Evolutionary conservation across 2,113 vertebrate genomes (phyloP).

Genomic region (Platichthys stellatus): DNA sequence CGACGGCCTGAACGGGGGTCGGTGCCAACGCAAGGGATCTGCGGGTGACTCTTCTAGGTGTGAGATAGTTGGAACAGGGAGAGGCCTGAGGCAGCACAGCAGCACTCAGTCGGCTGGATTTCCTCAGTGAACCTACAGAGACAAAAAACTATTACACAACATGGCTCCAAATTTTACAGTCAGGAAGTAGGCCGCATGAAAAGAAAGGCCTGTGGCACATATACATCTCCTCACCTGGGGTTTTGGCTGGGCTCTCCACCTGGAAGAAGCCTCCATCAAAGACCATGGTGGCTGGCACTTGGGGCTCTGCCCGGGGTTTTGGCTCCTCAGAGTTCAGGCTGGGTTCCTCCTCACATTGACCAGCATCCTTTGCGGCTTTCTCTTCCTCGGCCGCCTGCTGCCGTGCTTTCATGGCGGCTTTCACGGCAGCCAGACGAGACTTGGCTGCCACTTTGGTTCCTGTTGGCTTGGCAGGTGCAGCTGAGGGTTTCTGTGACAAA

Average conservation of each 20-base stretch:
- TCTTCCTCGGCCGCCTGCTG: constrained; percentile 70
- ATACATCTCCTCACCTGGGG: constrained; percentile 77
- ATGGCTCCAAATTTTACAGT: neutral
- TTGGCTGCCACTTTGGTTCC: constrained; percentile 81
- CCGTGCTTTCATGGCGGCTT: constrained; percentile 87
- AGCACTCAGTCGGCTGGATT: constrained; percentile 64
- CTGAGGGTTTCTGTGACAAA: constrained; percentile 83
- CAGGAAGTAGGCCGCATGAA: too few relatives aligned
- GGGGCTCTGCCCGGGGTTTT: neutral
- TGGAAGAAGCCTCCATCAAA: constrained; percentile 92
- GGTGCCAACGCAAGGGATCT: constrained; percentile 40
- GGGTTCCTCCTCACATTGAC: neutral
- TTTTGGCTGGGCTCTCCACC: constrained; percentile 90
- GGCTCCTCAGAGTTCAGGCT: neutral
- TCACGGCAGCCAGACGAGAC: constrained; percentile 87
- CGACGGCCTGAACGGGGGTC: constrained; percentile 1
- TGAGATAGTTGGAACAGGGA: constrained; percentile 48
- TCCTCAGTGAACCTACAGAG: constrained; percentile 64
- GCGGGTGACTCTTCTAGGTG: constrained; percentile 63
- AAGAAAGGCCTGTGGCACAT: neutral
- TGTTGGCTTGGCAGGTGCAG: constrained; percentile 69
- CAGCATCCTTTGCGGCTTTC: constrained; percentile 37
- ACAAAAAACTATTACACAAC: neutral
- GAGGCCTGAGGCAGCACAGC: constrained; percentile 48
- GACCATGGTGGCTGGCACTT: constrained; percentile 63